Percentiles rank a stretch among this genome's conserved stretches.
These are phyloP conservation scores for Eupithecia subfuscata DNA, from an alignment of 2,888 invertebrate genomes.

Conservation along the genomic window DNA sequence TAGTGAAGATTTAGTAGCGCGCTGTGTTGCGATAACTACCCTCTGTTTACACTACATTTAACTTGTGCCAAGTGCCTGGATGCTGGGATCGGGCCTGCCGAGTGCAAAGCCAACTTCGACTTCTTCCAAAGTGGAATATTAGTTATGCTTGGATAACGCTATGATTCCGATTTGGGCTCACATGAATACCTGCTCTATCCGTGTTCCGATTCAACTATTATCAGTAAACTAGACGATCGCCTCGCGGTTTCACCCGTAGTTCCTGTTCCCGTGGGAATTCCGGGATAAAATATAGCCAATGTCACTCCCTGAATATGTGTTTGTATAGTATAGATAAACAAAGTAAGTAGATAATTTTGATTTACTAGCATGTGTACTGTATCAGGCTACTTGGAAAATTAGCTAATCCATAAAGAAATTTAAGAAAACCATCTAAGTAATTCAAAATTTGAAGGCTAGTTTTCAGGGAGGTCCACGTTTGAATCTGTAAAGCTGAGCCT, in stretches of 20 bases:
- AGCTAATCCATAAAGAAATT: neutral
- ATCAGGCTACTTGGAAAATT: neutral
- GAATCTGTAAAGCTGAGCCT: neutral
- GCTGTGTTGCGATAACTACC: slow-evolving; percentile 74
- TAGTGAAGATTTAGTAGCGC: slow-evolving; percentile 71
- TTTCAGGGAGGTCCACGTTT: neutral
- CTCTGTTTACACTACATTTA: slow-evolving; percentile 81
- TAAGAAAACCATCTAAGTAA: neutral
- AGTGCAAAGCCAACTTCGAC: slow-evolving; percentile 56
- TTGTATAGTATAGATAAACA: no score
- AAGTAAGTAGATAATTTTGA: neutral
- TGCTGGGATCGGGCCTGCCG: slow-evolving; percentile 46
- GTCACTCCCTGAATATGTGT: no score
- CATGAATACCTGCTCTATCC: slow-evolving; percentile 7
- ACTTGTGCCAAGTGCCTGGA: slow-evolving; percentile 73
- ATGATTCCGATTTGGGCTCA: slow-evolving; percentile 41
- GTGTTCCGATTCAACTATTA: neutral
- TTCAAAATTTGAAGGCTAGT: neutral
- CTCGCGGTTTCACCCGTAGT: no score
- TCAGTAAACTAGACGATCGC: no score
- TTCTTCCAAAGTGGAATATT: slow-evolving; percentile 55
- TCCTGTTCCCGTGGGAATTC: no score
- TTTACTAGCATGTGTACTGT: neutral
- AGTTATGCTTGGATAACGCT: slow-evolving; percentile 50
- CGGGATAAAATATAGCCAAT: no score